Evolutionary conservation across 2,113 vertebrate species (phyloP).

Genomic region (Zosterops japonicus): DNA sequence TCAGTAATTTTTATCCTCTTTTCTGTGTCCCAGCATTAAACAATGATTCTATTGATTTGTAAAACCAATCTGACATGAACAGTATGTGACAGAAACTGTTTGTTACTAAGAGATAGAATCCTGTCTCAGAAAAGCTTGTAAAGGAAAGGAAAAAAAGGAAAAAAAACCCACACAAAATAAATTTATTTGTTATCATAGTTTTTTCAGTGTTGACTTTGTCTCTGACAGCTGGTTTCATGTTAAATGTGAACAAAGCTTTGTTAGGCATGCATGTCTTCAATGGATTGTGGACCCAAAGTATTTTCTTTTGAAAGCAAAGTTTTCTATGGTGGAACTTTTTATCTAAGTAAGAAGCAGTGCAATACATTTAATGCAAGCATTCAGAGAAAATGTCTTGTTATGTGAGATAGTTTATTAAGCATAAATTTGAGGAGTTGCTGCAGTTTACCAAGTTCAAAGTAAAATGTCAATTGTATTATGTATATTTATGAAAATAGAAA

Average conservation of each 20-base stretch:
- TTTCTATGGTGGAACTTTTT: background rate
- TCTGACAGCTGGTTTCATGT: slow-evolving; percentile 71
- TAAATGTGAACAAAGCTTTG: slow-evolving; percentile 60
- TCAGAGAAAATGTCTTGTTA: background rate
- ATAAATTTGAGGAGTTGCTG: slow-evolving; percentile 1
- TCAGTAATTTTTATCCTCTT: slow-evolving; percentile 73
- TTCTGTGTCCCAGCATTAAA: slow-evolving; percentile 54
- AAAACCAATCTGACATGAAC: slow-evolving; percentile 77
- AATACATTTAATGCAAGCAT: background rate
- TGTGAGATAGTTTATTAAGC: background rate
- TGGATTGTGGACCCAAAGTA: slow-evolving; percentile 24
- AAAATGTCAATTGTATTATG: background rate
- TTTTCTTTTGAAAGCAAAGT: background rate
- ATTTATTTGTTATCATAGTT: slow-evolving; percentile 80
- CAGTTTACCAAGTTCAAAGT: background rate
- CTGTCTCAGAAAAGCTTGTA: slow-evolving; percentile 77
- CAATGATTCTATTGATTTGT: slow-evolving; percentile 74
- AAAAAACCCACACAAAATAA: slow-evolving; percentile 76
- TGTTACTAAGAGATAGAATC: slow-evolving; percentile 82
- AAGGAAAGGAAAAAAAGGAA: background rate
- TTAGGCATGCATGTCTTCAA: slow-evolving; percentile 14
- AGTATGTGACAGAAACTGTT: slow-evolving; percentile 74
- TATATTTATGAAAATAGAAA: slow-evolving; percentile 25
- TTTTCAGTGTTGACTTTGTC: slow-evolving; percentile 71
- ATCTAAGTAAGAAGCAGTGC: slow-evolving; percentile 10